These are phyloP conservation scores for Varecia variegata DNA, from an alignment of 2,797 vertebrate species.

Conservation along the genomic window DNA sequence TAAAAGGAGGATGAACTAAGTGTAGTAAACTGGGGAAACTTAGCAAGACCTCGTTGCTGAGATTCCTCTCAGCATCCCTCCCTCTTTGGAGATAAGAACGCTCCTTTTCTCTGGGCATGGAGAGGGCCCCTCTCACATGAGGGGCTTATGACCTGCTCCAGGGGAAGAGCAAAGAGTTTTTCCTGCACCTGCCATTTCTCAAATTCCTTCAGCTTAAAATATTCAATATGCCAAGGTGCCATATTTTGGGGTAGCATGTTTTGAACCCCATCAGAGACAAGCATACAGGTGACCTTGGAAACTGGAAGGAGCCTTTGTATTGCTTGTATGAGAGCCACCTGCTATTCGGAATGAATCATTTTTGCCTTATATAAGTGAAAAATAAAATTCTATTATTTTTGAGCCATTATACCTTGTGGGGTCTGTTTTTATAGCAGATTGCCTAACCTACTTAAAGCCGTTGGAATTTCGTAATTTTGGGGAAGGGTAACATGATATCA, in stretches of 20 bases:
- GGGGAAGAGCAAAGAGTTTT: not conserved
- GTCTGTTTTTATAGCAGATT: not conserved
- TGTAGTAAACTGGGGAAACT: not conserved
- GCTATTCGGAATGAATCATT: not conserved
- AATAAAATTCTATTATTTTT: not conserved
- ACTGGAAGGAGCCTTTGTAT: too few species aligned
- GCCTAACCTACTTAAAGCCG: not conserved
- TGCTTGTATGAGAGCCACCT: not conserved
- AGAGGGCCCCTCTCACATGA: not conserved
- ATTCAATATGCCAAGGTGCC: not conserved
- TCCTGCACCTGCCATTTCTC: not conserved
- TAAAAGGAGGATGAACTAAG: not conserved
- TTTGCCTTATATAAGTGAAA: not conserved
- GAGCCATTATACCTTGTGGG: not conserved
- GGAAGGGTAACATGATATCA: not conserved
- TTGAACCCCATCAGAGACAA: not conserved
- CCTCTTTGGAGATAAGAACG: not conserved
- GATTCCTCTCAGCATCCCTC: not conserved
- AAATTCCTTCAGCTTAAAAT: not conserved
- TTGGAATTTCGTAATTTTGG: not conserved
- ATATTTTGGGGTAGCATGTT: not conserved
- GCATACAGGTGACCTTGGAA: not conserved
- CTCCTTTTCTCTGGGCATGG: not conserved
- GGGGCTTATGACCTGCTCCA: not conserved
- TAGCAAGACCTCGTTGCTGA: not conserved